A percentile compares a stretch with the other conserved stretches of the same genome.
Conservation (phyloP, 1,140 invertebrate genomes). For the Zaprionus ornatus region DNA sequence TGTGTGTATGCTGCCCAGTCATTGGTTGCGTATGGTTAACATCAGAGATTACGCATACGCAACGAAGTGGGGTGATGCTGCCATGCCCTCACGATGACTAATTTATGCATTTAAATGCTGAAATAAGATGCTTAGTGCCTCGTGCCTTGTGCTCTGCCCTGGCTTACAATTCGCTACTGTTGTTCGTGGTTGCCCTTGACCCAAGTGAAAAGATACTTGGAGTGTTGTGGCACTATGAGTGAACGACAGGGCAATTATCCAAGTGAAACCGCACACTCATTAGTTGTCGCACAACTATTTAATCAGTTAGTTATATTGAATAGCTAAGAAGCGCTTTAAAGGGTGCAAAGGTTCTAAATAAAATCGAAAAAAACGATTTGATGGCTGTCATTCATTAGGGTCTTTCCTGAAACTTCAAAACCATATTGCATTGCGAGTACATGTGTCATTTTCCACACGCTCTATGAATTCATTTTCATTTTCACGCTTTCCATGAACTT, state of each 20-base stretch:
- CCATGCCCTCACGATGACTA: slow-evolving; percentile 15
- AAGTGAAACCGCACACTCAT: not conserved
- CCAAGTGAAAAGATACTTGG: slow-evolving; percentile 8
- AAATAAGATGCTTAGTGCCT: slow-evolving; percentile 20
- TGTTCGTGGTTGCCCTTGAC: slow-evolving; percentile 7
- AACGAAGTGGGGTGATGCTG: slow-evolving; percentile 12
- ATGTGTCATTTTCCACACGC: slow-evolving; percentile 43
- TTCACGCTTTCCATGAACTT: slow-evolving; percentile 71
- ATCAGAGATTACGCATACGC: slow-evolving; percentile 69
- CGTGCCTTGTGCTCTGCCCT: not conserved
- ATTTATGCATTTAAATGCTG: slow-evolving; percentile 48
- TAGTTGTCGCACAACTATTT: not conserved
- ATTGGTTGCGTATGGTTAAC: slow-evolving; percentile 64
- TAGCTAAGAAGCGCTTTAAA: not conserved
- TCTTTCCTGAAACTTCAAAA: not conserved
- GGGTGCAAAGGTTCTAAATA: not conserved
- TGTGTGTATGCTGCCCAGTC: slow-evolving; percentile 4
- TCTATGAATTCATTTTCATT: slow-evolving; percentile 16
- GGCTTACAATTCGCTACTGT: not conserved
- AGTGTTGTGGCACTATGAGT: not conserved
- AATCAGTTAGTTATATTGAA: not conserved
- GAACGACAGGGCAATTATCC: not conserved
- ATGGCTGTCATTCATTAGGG: not conserved
- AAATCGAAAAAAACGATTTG: not conserved
- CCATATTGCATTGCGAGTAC: not conserved